Base-by-base conservation (phyloP, 2,113 vertebrate genomes). In the Festucalex cinctus region DNA sequence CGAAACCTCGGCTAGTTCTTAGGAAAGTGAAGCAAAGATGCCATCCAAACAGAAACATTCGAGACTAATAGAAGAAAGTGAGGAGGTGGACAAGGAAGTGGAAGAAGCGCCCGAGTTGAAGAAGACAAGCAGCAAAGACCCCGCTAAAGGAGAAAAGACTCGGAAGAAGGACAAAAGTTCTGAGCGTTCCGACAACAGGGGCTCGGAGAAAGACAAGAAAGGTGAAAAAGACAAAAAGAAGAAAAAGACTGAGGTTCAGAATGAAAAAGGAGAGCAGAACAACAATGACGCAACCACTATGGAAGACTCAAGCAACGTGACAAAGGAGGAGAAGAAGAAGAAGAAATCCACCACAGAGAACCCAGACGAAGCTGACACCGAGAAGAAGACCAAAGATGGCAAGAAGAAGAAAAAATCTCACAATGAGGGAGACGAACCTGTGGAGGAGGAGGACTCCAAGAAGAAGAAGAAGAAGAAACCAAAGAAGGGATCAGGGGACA, bases 11-110 rank as follows among this genome's bases (percentile, higher is more conserved):
- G 77, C 84, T 77, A 85, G 76, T 75, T 69, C 70, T 88, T 84
- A 84, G 66, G 86, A 86, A 86, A 88, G 86, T 95, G 71, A 96
- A 97, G 97, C 94, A 96, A 90, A 94, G 90, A 97, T 94, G 90
- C 74, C 82, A 51, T 88, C 74, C 65, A 93, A 94, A 92, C 90
- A 92, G 89, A 91, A 95, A 93, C 93, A 94, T 84, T 81, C 75
- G 54, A 65, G 67, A 84, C 86, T 84, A 83, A 79, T 74, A 39
- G 85, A 78, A 58, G 88, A 92, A 91, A 92, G 81, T 49, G 66
- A 91, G 88, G 90, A 92, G 68, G 82, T 78, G n/a, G 86, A 90
- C 83, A 87, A 90, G 74, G 77, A 88, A 77, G 86, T 85, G 73
- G 82, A 88, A 81, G 83, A 83, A 57, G 82, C 77, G 83, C 68